Evolutionary conservation across 2,113 vertebrate species (phyloP).

Genomic region (Ictidomys tridecemlineatus): DNA sequence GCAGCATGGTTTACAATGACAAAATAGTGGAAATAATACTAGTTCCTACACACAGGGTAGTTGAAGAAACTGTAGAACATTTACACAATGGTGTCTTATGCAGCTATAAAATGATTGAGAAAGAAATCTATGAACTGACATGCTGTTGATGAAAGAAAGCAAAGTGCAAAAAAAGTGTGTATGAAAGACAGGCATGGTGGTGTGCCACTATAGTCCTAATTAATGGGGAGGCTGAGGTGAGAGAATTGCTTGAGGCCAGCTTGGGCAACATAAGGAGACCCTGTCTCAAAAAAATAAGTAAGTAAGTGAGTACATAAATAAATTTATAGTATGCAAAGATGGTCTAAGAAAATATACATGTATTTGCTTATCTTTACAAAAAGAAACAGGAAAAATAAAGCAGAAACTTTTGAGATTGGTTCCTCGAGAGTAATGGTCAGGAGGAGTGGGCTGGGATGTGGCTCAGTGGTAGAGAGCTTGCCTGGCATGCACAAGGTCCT

Average conservation of each 20-base stretch:
- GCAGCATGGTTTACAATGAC: not conserved
- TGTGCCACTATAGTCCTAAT: not conserved
- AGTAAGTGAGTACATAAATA: not conserved
- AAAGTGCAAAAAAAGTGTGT: not conserved
- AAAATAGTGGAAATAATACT: slow-evolving; percentile 3
- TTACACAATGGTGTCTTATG: not conserved
- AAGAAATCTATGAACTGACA: not conserved
- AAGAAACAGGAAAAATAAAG: slow-evolving; percentile 4
- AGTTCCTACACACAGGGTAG: not conserved
- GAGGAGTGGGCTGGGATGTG: too few species aligned
- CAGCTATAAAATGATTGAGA: not conserved
- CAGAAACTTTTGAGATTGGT: not conserved
- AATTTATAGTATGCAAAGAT: not conserved
- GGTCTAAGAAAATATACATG: not conserved
- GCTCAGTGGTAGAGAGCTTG: too few species aligned
- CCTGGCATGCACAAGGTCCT: too few species aligned
- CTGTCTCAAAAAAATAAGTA: not conserved
- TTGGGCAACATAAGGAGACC: not conserved
- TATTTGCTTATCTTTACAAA: slow-evolving; percentile 38
- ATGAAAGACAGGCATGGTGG: too few species aligned
- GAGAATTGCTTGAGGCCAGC: not conserved
- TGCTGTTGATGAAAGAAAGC: not conserved
- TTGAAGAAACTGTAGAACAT: slow-evolving; percentile 31
- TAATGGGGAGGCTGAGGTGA: not conserved
- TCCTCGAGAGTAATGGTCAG: not conserved